Percentiles rank a stretch among this genome's conserved stretches.
These are phyloP conservation scores for Antedon mediterranea DNA, from an alignment of 53 echinoderm and acorn worm genomes.

Conservation along the genomic window DNA sequence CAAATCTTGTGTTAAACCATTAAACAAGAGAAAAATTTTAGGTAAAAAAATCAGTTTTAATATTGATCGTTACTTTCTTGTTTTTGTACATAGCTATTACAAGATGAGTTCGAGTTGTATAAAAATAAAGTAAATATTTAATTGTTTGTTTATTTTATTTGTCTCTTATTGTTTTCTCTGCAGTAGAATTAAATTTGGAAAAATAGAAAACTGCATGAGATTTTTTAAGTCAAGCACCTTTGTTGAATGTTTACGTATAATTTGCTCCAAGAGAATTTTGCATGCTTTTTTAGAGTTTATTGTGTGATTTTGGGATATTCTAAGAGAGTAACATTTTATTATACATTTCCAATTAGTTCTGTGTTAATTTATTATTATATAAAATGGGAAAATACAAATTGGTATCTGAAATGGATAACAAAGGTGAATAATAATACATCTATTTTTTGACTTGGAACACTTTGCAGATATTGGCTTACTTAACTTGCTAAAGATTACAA, in stretches of 20 bases:
- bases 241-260: neutral
- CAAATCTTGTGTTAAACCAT: neutral
- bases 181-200: neutral
- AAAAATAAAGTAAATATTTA: neutral
- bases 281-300: no score
- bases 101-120: neutral
- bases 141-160: neutral
- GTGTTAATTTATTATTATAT: neutral
- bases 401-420: no score
- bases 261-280: neutral
- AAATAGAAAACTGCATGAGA: neutral
- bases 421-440: no score
- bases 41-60: neutral
- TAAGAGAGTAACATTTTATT: neutral
- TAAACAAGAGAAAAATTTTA: neutral
- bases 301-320: neutral
- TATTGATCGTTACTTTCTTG: neutral
- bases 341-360: neutral
- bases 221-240: neutral
- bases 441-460: no score
- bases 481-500: no score
- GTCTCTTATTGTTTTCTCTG: neutral
- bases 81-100: neutral
- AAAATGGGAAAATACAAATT: neutral
- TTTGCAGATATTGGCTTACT: no score